phyloP scores from a whole-genome alignment of 53 echinoderm and acorn worm genomes.

The Temnopleurus reevesii region DNA sequence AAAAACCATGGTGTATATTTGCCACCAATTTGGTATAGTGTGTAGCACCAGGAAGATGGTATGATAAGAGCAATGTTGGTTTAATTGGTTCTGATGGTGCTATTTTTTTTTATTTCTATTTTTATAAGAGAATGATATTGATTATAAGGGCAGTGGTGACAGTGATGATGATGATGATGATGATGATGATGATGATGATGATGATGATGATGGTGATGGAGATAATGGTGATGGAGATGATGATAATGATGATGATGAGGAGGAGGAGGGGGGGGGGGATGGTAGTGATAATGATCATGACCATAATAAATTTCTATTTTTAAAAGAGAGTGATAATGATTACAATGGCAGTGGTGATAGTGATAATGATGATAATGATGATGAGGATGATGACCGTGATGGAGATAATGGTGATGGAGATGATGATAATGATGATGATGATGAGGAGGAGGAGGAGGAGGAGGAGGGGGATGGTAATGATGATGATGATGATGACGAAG shows the following conservation, averaged over 20 bases:
- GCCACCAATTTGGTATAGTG: not conserved
- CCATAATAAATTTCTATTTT: not conserved
- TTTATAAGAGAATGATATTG: not conserved
- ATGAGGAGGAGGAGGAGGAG: not conserved
- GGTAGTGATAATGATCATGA: too few species aligned
- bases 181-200: constrained; percentile 31
- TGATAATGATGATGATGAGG: not conserved
- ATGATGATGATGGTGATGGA: constrained; percentile 6
- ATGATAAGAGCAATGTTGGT: not conserved
- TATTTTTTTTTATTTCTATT: not conserved
- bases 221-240: not conserved
- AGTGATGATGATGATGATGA: not conserved
- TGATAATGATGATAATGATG: constrained; percentile 14
- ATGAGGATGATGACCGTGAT: constrained; percentile 4
- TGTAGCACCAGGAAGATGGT: not conserved
- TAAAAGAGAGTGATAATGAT: not conserved
- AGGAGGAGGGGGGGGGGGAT: not conserved
- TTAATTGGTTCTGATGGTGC: not conserved
- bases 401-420: not conserved
- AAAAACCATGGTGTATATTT: not conserved
- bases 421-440: not conserved
- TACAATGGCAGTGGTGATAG: not conserved
- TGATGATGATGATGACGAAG: not conserved
- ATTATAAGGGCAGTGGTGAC: not conserved
- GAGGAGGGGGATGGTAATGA: not conserved